Evolutionary conservation across 2,797 vertebrate species (phyloP).

Genomic region (Eulemur rubriventer): DNA sequence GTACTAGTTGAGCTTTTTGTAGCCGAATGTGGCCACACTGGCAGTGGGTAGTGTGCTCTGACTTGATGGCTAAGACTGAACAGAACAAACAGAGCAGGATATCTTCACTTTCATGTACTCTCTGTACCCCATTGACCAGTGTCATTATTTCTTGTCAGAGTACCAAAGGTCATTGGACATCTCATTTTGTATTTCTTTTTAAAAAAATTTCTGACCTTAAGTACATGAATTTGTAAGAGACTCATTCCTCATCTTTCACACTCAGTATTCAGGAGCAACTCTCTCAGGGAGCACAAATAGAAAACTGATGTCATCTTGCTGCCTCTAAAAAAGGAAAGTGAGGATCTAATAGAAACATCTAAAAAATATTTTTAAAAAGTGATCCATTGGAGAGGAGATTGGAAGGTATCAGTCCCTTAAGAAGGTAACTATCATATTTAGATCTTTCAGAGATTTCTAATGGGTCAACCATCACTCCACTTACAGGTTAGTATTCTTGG

Average conservation of each 20-base stretch:
- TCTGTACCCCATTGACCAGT: background rate
- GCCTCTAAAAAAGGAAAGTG: background rate
- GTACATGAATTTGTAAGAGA: background rate
- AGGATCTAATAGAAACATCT: background rate
- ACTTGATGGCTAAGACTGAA: background rate
- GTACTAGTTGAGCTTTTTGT: constrained; percentile 72
- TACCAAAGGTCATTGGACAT: background rate
- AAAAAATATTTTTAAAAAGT: background rate
- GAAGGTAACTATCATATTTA: background rate
- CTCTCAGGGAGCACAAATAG: background rate
- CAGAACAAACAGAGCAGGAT: background rate
- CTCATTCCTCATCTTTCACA: background rate
- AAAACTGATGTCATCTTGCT: background rate
- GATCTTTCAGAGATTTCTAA: background rate
- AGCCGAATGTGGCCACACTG: constrained; percentile 49
- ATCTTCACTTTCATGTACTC: background rate
- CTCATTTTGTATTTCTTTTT: background rate
- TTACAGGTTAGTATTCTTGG: background rate
- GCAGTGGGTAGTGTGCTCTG: constrained; percentile 3
- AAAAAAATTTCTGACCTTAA: background rate
- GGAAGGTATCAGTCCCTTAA: background rate
- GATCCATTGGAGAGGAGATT: background rate
- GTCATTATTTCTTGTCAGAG: background rate
- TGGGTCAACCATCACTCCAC: background rate
- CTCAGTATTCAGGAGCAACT: background rate